Conservation (phyloP, 2,888 invertebrate species). For the Fragum sueziense region DNA sequence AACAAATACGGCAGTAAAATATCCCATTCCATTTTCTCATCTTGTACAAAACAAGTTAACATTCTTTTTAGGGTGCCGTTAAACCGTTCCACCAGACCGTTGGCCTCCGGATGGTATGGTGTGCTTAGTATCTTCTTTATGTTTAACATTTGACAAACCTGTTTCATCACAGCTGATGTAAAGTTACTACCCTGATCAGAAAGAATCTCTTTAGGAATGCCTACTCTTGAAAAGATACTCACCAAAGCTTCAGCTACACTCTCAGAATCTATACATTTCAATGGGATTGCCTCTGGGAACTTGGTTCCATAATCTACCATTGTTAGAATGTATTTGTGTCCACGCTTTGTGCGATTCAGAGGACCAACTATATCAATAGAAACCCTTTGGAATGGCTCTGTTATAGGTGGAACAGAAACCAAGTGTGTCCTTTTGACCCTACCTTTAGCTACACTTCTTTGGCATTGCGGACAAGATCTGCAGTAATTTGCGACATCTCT, state of each 20-base stretch:
- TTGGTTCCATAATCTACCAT: too few relatives aligned
- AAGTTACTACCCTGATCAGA: too few relatives aligned
- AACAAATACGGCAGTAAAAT: neutral
- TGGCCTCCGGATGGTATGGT: slow-evolving; percentile 22
- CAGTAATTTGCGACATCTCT: neutral
- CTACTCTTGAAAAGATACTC: slow-evolving; percentile 1
- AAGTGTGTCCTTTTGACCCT: too few relatives aligned
- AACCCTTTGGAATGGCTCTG: too few relatives aligned
- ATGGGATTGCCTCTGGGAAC: too few relatives aligned
- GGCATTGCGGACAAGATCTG: neutral
- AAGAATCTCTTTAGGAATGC: neutral
- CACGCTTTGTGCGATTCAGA: slow-evolving; percentile 2
- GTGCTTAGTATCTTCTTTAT: slow-evolving; percentile 5
- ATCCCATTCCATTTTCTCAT: slow-evolving; percentile 27
- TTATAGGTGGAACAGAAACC: too few relatives aligned
- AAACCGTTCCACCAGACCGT: too few relatives aligned
- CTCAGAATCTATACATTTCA: too few relatives aligned
- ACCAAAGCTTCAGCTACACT: too few relatives aligned
- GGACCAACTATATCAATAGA: too few relatives aligned
- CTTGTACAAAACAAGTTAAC: slow-evolving; percentile 6
- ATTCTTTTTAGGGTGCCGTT: slow-evolving; percentile 5
- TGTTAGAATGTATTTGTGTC: too few relatives aligned
- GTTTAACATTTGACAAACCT: slow-evolving; percentile 10
- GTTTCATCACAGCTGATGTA: slow-evolving; percentile 11
- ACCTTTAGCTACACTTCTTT: too few relatives aligned